Evolutionary conservation across 2,888 invertebrate genomes (phyloP), one percentile per base, ranked within the genome.

Genomic region (Gasteruption jaculator): DNA sequence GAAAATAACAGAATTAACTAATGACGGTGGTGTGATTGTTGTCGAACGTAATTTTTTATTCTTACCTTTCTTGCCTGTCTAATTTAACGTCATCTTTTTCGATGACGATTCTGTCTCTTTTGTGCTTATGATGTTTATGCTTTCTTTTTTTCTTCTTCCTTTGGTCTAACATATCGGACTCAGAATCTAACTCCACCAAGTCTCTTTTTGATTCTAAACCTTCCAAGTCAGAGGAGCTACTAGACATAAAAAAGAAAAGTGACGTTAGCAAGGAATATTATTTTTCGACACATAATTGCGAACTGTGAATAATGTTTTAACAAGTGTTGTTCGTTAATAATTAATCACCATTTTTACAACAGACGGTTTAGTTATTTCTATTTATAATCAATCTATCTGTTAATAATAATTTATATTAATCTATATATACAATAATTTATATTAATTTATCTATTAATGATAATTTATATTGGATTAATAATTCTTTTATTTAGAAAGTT

Each of bases 51-150:
- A n/a, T n/a, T n/a, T 11, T 6, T 30, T 11, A 10, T 2, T 24
- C 49, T 22, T 51, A 63, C 63, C 57, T 59, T 26, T 65, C 65
- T 46, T 60, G 60, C 4, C 56, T 54, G 5, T 66, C 65, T 12
- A 53, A 21, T 37, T 58, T 60, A 10, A 38, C 50, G 26, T 65
- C 67, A 18, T 58, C 60, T 34, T 58, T 63, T 19, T 69, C 68
- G 5, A n/a, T n/a, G n/a, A 54, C 21, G 24, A 57, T 44, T 57
- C 66, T 70, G 38, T 71, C 70, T 32, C 65, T 68, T 55, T 70
- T 71, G 38, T 70, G 70, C 41, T 71, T 71, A 38, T 69, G 67
- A 26, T 58, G 61, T 43, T 71, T 71, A 44, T 70, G 71, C 55
- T 70, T 71, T 48, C 68, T 61, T 45, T 68, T 71, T 40, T 66